Conservation (phyloP, 2,888 invertebrate species). For the Pemphredon lugubris region DNA sequence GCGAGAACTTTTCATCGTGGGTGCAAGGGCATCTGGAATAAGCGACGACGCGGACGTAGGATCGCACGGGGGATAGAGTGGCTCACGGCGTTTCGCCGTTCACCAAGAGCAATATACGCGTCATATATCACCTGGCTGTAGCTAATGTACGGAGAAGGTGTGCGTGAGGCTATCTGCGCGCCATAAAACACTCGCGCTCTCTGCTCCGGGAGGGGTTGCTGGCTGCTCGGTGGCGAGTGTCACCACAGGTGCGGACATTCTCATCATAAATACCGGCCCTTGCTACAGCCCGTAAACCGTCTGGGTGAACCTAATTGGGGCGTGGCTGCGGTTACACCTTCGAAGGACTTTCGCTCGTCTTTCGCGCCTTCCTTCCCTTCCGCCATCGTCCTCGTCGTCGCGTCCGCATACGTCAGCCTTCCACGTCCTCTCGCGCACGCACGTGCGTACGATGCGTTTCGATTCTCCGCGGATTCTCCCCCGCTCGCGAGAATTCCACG, state of each 20-base stretch:
- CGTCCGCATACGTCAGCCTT: too few species aligned
- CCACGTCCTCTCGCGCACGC: too few species aligned
- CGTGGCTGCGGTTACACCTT: slow-evolving; percentile 77
- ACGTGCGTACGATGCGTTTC: too few species aligned
- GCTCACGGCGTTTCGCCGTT: slow-evolving; percentile 61
- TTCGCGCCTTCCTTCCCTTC: slow-evolving; percentile 35
- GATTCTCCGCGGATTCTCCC: too few species aligned
- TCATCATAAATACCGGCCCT: slow-evolving; percentile 78
- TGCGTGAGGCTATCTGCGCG: slow-evolving; percentile 75
- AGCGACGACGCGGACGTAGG: slow-evolving; percentile 61
- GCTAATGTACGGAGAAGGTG: slow-evolving; percentile 72
- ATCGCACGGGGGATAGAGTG: slow-evolving; percentile 63
- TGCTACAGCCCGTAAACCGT: slow-evolving; percentile 72
- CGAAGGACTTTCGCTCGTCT: slow-evolving; percentile 61
- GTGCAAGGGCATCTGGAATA: slow-evolving; percentile 52
- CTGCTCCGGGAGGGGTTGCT: slow-evolving; percentile 66
- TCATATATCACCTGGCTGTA: slow-evolving; percentile 74
- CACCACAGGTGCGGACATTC: slow-evolving; percentile 80
- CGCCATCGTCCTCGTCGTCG: slow-evolving; percentile 1
- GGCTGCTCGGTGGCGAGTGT: slow-evolving; percentile 73
- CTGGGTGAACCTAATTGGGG: slow-evolving; percentile 78
- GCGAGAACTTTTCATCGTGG: slow-evolving; percentile 34
- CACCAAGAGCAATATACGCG: slow-evolving; percentile 68
- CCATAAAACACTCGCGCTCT: slow-evolving; percentile 73
- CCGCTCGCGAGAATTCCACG: too few species aligned